Conservation (phyloP, 2,113 vertebrate genomes). For the Poecile atricapillus region DNA sequence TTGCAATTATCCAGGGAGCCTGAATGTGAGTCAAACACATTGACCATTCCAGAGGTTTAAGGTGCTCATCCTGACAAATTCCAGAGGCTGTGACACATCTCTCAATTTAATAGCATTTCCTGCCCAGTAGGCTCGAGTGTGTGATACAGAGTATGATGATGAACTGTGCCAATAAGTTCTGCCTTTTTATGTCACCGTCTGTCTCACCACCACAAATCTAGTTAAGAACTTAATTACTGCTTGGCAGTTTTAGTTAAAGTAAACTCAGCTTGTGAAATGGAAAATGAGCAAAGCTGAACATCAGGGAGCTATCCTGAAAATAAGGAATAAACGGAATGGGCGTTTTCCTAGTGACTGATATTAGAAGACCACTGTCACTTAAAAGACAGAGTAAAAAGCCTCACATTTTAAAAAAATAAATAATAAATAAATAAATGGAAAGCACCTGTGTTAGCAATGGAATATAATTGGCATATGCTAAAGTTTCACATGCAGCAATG, state of each 20-base stretch:
- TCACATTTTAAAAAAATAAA: neutral
- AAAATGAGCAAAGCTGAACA: neutral
- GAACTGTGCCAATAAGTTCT: constrained; percentile 8
- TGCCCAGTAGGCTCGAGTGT: neutral
- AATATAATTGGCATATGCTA: neutral
- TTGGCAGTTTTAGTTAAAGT: constrained; percentile 6
- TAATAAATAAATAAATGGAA: neutral
- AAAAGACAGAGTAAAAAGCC: neutral
- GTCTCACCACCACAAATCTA: constrained; percentile 21
- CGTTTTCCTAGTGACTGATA: neutral
- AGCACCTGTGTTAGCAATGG: neutral
- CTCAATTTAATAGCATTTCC: constrained; percentile 17
- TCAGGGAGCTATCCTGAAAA: neutral
- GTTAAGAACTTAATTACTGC: constrained; percentile 39
- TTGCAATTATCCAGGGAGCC: neutral
- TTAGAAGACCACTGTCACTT: neutral
- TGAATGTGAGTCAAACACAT: neutral
- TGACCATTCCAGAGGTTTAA: neutral
- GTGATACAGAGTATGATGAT: constrained; percentile 2
- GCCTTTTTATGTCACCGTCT: constrained; percentile 13
- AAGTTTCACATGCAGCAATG: neutral
- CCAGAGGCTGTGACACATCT: neutral
- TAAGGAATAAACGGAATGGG: neutral
- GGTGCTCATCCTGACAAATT: neutral
- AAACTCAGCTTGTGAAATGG: neutral